A percentile compares a stretch with the other conserved stretches of the same genome.
Evolutionary conservation across 2,797 vertebrate genomes (phyloP).

Genomic region (Diplodus puntazzo): DNA sequence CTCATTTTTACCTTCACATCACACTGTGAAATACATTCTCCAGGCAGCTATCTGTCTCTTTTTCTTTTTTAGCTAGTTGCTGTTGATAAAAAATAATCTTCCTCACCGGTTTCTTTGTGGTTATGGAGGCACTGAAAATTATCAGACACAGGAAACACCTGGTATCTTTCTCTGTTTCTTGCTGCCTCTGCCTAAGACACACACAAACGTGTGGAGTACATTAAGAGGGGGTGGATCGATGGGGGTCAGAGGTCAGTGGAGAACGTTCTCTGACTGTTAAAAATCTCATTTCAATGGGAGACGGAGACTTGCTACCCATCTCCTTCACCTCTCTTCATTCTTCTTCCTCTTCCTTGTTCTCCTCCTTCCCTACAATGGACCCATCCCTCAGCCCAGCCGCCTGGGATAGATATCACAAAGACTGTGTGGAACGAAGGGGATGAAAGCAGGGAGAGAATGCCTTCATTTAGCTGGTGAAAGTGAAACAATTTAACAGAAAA

Average conservation of each 20-base stretch:
- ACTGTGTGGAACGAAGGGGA: conserved; percentile 25
- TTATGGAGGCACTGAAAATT: conserved; percentile 50
- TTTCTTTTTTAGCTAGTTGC: conserved; percentile 18
- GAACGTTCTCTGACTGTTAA: conserved; percentile 67
- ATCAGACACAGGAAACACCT: conserved; percentile 40
- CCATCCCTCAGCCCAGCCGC: conserved; percentile 36
- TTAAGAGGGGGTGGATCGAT: conserved; percentile 69
- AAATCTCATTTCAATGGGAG: conserved; percentile 57
- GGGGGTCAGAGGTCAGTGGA: conserved; percentile 67
- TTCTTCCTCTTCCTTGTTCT: conserved; percentile 38
- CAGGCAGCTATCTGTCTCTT: conserved; percentile 22
- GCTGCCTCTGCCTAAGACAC: conserved; percentile 19
- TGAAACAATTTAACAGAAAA: conserved; percentile 31
- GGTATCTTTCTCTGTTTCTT: conserved; percentile 14
- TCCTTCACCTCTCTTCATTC: conserved; percentile 31
- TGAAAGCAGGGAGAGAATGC: conserved; percentile 35
- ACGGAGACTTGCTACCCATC: conserved; percentile 33
- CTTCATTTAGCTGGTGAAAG: conserved; percentile 30
- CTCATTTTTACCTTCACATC: conserved; percentile 3
- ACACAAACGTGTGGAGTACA: conserved; percentile 50
- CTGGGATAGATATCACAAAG: conserved; percentile 62
- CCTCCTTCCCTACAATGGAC: conserved; percentile 38
- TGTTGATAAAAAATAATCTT: conserved; percentile 50
- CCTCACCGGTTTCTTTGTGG: conserved; percentile 26
- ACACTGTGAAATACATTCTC: conserved; percentile 33